Conservation (phyloP, 2,888 invertebrate genomes). For the Siphonodentalium dalli region DNA sequence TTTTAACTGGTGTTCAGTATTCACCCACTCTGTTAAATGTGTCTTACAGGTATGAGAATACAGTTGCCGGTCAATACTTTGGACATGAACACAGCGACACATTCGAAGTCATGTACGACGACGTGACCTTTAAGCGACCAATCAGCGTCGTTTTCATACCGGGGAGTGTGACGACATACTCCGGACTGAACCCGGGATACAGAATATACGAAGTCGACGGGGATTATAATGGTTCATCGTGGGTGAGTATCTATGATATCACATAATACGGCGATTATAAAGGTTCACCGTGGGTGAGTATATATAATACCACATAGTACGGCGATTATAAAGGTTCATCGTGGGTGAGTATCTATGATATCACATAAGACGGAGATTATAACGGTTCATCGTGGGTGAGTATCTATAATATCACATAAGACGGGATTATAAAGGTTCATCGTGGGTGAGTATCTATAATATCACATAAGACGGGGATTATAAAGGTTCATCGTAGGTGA, state of each 20-base stretch:
- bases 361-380: too few relatives aligned
- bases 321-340: constrained; percentile 71
- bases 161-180: constrained; percentile 80
- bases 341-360: constrained; percentile 47
- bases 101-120: constrained; percentile 75
- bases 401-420: too few relatives aligned
- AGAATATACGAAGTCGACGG: constrained; percentile 95
- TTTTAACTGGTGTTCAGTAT: too few relatives aligned
- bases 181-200: constrained; percentile 85
- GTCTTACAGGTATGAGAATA: constrained; percentile 61
- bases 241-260: constrained; percentile 46
- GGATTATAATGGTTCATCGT: constrained; percentile 67
- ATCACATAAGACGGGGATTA: too few relatives aligned
- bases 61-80: constrained; percentile 64
- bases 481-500: too few relatives aligned
- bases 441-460: constrained; percentile 48
- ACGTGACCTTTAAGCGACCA: constrained; percentile 68
- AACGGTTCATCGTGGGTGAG: too few relatives aligned
- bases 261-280: too few relatives aligned
- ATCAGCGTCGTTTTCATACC: constrained; percentile 80
- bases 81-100: constrained; percentile 82
- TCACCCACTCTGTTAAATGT: too few relatives aligned
- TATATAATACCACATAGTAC: too few relatives aligned
- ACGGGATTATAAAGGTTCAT: constrained; percentile 74
- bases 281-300: too few relatives aligned